Evolutionary conservation across 2,113 vertebrate species (phyloP).

Genomic region (Onychostruthus taczanowskii): DNA sequence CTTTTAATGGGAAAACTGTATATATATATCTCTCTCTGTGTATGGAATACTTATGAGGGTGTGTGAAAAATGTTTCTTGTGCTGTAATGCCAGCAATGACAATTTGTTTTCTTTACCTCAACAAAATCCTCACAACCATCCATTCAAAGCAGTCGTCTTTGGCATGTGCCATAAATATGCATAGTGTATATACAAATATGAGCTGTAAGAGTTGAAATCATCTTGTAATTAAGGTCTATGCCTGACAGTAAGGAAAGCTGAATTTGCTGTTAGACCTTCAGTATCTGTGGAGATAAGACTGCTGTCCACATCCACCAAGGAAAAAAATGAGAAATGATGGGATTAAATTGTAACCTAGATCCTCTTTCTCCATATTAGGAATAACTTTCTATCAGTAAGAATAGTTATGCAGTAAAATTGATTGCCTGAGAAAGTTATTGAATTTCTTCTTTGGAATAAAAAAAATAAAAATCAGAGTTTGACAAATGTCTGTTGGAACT

Average conservation of each 20-base stretch:
- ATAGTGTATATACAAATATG: background rate
- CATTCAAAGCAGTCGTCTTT: constrained; percentile 13
- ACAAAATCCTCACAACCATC: constrained; percentile 7
- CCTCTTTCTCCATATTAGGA: background rate
- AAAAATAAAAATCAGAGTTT: background rate
- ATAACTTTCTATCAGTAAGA: background rate
- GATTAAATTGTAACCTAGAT: constrained; percentile 3
- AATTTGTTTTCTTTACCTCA: constrained; percentile 38
- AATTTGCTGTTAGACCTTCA: background rate
- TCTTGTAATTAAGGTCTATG: constrained; percentile 17
- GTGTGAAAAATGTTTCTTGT: constrained; percentile 21
- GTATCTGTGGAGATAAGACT: constrained; percentile 5
- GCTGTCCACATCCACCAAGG: background rate
- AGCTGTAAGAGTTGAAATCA: constrained; percentile 3
- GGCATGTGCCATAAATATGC: constrained; percentile 28
- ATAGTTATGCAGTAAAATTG: background rate
- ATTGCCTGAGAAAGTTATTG: background rate
- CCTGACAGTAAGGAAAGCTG: background rate
- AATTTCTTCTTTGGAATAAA: background rate
- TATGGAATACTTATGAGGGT: background rate
- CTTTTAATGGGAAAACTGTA: background rate
- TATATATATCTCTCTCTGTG: background rate
- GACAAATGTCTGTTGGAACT: background rate
- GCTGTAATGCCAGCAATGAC: background rate
- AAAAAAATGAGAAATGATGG: background rate